Percentiles rank a stretch among this genome's conserved stretches.
phyloP scores from a whole-genome alignment of 2,797 vertebrate genomes.

The Columba guinea region DNA sequence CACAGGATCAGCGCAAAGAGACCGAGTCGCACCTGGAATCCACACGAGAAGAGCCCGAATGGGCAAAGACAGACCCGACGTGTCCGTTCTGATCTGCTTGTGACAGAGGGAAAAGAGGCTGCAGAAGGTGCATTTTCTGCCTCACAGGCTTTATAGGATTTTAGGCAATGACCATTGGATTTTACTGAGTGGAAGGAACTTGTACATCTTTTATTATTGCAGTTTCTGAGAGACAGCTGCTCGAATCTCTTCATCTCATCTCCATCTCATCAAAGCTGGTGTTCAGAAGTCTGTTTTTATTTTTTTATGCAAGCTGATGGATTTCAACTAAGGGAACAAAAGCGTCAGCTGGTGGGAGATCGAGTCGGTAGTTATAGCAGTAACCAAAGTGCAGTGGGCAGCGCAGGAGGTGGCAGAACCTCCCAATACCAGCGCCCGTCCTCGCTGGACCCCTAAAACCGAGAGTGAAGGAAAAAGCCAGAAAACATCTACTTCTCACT shows the following conservation, averaged over 20 bases:
- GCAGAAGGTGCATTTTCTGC: background rate
- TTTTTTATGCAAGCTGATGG: background rate
- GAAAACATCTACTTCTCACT: background rate
- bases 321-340: background rate
- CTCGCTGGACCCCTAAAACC: background rate
- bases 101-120: background rate
- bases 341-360: background rate
- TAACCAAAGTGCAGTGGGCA: background rate
- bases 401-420: background rate
- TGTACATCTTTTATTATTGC: background rate
- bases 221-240: background rate
- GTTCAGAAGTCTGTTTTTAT: background rate
- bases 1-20: background rate
- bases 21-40: background rate
- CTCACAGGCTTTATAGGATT: background rate
- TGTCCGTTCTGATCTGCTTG: background rate
- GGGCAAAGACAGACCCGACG: background rate
- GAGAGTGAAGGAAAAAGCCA: background rate
- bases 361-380: background rate
- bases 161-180: background rate
- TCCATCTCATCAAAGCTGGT: no score
- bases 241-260: background rate
- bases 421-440: background rate
- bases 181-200: background rate
- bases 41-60: rapidly evolving